A percentile compares a stretch with the other conserved stretches of the same genome.
Evolutionary conservation across 92 coral and sea anemone species (phyloP).

Genomic region (Virgularia gustaviana): DNA sequence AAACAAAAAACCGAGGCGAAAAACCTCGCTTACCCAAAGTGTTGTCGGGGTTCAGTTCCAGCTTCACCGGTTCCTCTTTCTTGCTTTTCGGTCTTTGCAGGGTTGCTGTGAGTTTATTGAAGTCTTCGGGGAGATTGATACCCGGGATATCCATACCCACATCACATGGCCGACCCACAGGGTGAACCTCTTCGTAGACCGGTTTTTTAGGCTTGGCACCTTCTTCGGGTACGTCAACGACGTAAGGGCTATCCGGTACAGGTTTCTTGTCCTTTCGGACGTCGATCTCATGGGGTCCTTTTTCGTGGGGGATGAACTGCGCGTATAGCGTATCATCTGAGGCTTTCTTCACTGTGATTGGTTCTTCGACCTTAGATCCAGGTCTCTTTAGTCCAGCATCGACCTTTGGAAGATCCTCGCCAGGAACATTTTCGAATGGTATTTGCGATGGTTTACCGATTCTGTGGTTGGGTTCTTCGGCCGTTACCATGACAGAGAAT

Average conservation of each 20-base stretch:
- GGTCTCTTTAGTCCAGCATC: slow-evolving; percentile 80
- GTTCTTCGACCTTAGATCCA: slow-evolving; percentile 76
- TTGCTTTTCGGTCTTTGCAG: slow-evolving; percentile 26
- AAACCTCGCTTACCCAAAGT: slow-evolving; percentile 15
- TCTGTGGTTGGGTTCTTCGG: slow-evolving; percentile 70
- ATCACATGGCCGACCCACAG: slow-evolving; percentile 19
- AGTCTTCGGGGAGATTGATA: slow-evolving; percentile 14
- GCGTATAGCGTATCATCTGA: slow-evolving; percentile 93
- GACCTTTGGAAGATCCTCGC: slow-evolving; percentile 78
- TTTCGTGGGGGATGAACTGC: slow-evolving; percentile 87
- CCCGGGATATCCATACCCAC: slow-evolving; percentile 28
- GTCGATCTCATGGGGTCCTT: slow-evolving; percentile 85
- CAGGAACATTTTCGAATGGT: slow-evolving; percentile 92
- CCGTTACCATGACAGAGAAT: slow-evolving; percentile 91
- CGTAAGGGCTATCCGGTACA: slow-evolving; percentile 84
- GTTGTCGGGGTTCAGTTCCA: slow-evolving; percentile 33
- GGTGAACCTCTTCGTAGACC: slow-evolving; percentile 29
- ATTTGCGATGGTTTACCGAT: slow-evolving; percentile 95
- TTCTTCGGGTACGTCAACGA: slow-evolving; percentile 66
- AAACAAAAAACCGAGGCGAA: background rate
- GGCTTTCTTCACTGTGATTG: slow-evolving; percentile 75
- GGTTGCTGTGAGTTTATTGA: slow-evolving; percentile 36
- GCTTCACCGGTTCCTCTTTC: slow-evolving; percentile 29
- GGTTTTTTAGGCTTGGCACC: background rate
- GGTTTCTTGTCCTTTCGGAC: slow-evolving; percentile 83